These are phyloP conservation scores for Riptortus pedestris DNA, from an alignment of 1,140 invertebrate species.

Conservation along the genomic window DNA sequence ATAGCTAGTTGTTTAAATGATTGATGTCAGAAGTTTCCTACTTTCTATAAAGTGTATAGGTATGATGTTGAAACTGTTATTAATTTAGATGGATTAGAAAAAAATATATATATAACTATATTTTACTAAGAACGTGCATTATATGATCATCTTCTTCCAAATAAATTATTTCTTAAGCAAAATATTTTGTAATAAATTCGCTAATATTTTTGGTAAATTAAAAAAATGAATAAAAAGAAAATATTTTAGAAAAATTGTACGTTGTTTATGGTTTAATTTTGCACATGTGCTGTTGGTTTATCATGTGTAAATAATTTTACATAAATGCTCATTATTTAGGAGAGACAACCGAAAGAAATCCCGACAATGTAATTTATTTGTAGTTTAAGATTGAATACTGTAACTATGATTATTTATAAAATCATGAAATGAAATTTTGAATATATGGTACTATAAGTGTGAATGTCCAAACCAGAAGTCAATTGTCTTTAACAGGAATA, in stretches of 20 bases:
- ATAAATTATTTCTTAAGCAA: slow-evolving; percentile 12
- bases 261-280: not conserved
- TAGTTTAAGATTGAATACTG: too few relatives aligned
- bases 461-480: too few relatives aligned
- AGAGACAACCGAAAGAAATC: too few relatives aligned
- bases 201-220: slow-evolving; percentile 8
- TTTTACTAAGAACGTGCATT: slow-evolving; percentile 14
- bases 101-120: not conserved
- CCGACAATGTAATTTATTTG: too few relatives aligned
- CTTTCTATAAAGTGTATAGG: slow-evolving; percentile 11
- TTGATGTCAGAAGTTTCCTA: not conserved
- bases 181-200: slow-evolving; percentile 7
- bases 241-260: not conserved
- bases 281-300: not conserved
- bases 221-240: not conserved
- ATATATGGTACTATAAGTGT: too few relatives aligned
- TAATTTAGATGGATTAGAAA: slow-evolving; percentile 3
- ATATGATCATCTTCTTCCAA: slow-evolving; percentile 8
- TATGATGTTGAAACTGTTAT: slow-evolving; percentile 12
- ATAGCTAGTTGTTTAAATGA: slow-evolving; percentile 2
- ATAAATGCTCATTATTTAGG: not conserved
- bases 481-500: too few relatives aligned
- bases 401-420: too few relatives aligned
- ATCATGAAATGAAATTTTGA: too few relatives aligned
- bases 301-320: not conserved